Evolutionary conservation across 2,113 vertebrate species (phyloP), one percentile per base, ranked within the genome.

Genomic region (Heterotis niloticus): DNA sequence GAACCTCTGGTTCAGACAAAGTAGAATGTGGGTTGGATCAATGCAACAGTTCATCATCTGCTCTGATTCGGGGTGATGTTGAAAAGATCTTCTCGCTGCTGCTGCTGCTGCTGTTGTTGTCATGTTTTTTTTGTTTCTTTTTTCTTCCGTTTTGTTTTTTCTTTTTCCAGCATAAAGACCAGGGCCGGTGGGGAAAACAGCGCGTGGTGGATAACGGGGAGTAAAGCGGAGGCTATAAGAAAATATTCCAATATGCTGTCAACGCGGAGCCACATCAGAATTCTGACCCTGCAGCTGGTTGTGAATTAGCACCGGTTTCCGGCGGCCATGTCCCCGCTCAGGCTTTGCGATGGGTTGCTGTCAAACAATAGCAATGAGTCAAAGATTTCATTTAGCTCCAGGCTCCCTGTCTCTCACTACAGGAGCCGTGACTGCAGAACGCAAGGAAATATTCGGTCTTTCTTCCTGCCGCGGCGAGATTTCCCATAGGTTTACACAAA

Each of bases 361-460:
- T 78, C 76, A 78, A 54, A 74, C 18, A 23, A 13, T 60, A 54
- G 14, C n/a, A 29, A 75, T 57, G 67, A 11, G 67, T 11, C 67
- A 69, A 20, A n/a, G 74, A 64, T 29, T 20, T 44, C 57, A 59
- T 44, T 64, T 75, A 10, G 28, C 17, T 59, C 28, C 52, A 18
- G 74, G 28, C 74, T 62, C 26, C 0, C 24, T 28, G 73, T 75
- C 73, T 57, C 54, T 34, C 56, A 60, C 16, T 52, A 75, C 20
- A 13, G 56, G 70, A 18, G 23, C 18, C 4, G 10, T 62, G 17
- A 28, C 68, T 20, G 16, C 10, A 28, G 28, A 29, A 73, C 17
- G 52, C 52, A 24, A 52, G 16, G 24, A 59, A 16, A 65, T 20
- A 20, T 77, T 54, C 17, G 34, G 20, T 65, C 65, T 65, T 51